Evolutionary conservation across 2,113 vertebrate species (phyloP).

Genomic region (Chamaetylas fuelleborni): DNA sequence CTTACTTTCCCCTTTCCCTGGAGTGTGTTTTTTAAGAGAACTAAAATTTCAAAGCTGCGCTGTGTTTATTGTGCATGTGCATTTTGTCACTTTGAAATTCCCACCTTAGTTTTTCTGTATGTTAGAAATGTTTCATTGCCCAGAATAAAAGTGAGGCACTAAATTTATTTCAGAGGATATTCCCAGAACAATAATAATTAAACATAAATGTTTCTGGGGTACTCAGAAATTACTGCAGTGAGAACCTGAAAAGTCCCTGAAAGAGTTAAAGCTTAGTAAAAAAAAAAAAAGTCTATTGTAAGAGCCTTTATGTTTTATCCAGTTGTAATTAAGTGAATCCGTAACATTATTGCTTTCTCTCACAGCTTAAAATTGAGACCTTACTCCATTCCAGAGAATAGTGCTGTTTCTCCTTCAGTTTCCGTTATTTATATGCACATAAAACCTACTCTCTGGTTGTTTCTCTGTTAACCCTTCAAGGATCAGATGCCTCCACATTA

Average conservation of each 20-base stretch:
- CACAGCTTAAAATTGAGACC: slow-evolving; percentile 6
- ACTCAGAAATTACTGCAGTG: background rate
- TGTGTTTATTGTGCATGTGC: background rate
- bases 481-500: background rate
- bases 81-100: background rate
- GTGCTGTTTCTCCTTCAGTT: slow-evolving; percentile 2
- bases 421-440: background rate
- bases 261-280: background rate
- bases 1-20: background rate
- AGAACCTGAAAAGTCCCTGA: background rate
- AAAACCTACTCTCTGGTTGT: background rate
- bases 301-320: slow-evolving; percentile 20
- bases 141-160: background rate
- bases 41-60: background rate
- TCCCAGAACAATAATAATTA: background rate
- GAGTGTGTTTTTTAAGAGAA: background rate
- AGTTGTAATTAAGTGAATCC: slow-evolving; percentile 43
- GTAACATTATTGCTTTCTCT: slow-evolving; percentile 23
- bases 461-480: slow-evolving; percentile 11
- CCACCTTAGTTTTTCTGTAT: background rate
- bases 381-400: background rate
- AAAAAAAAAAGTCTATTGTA: background rate
- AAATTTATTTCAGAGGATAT: background rate
- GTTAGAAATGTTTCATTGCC: background rate
- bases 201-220: background rate